Conservation (phyloP, 2,113 vertebrate species). For the Eurypyga helias region DNA sequence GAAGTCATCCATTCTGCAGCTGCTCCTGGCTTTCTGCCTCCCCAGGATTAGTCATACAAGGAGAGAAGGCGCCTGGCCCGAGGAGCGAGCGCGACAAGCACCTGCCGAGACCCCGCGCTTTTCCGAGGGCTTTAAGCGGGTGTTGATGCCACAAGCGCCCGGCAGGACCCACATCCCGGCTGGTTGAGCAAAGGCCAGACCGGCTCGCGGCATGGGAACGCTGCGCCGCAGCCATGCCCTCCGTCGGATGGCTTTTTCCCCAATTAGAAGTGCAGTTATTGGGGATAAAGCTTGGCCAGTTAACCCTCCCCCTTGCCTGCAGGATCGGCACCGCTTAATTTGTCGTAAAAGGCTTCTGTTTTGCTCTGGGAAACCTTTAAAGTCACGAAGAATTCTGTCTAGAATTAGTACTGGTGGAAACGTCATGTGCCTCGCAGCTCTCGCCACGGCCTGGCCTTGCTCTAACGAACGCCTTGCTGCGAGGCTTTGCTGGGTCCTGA, state of each 20-base stretch:
- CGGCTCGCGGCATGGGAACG: neutral
- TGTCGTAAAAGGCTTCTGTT: neutral
- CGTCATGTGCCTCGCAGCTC: accelerated
- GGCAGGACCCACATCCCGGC: accelerated
- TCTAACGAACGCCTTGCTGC: accelerated
- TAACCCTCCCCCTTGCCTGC: neutral
- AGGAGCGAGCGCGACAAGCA: neutral
- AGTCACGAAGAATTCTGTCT: neutral
- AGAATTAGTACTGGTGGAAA: too few species aligned
- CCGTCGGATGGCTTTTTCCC: neutral
- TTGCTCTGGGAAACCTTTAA: neutral
- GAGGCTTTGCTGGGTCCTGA: too few species aligned
- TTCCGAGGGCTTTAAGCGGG: neutral
- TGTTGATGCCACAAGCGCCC: accelerated
- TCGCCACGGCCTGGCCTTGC: neutral
- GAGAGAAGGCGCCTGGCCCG: neutral
- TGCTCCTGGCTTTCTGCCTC: neutral
- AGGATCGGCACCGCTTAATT: neutral
- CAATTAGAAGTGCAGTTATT: neutral
- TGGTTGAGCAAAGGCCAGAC: neutral
- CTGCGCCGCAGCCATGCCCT: accelerated
- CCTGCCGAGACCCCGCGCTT: neutral
- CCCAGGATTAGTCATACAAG: neutral
- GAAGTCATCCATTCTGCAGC: neutral
- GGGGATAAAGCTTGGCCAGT: neutral